Percentiles rank a stretch among this genome's conserved stretches.
Conservation (phyloP, 2,888 invertebrate genomes). For the Drosophila neonasuta region DNA sequence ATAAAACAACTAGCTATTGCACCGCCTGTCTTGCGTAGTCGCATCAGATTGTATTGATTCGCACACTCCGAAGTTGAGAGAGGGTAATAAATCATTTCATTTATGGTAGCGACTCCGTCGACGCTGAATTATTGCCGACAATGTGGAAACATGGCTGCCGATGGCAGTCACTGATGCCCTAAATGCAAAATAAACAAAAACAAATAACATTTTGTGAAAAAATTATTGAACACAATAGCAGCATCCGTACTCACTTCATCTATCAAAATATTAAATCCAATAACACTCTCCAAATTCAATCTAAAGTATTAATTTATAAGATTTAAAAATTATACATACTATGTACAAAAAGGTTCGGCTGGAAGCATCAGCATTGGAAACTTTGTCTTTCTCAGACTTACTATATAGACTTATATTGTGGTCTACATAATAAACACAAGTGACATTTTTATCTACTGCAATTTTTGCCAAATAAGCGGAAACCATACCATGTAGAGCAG, state of each 20-base stretch:
- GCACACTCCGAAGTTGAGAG: conserved; percentile 18
- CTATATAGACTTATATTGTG: no score
- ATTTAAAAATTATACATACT: no score
- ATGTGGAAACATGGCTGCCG: conserved; percentile 58
- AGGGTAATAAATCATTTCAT: conserved; percentile 68
- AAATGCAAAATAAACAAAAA: conserved; percentile 24
- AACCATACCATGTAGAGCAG: conserved; percentile 8
- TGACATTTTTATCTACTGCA: no score
- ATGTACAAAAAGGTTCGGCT: background rate
- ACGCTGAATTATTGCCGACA: conserved; percentile 73
- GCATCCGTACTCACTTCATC: conserved; percentile 23
- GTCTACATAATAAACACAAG: no score
- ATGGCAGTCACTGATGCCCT: conserved; percentile 31
- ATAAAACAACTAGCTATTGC: conserved; percentile 14
- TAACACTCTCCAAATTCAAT: background rate
- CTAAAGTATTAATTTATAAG: no score
- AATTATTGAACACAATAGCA: conserved; percentile 9
- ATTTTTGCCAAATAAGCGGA: background rate
- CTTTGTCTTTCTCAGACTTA: no score
- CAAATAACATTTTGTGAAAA: conserved; percentile 4
- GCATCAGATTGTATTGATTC: conserved; percentile 20
- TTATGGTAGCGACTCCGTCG: conserved; percentile 55
- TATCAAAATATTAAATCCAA: conserved; percentile 2
- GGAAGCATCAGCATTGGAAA: no score
- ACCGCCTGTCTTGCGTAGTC: conserved; percentile 7